phyloP scores from a whole-genome alignment of 2,888 invertebrate species.

The Parapristionchus giblindavisi region DNA sequence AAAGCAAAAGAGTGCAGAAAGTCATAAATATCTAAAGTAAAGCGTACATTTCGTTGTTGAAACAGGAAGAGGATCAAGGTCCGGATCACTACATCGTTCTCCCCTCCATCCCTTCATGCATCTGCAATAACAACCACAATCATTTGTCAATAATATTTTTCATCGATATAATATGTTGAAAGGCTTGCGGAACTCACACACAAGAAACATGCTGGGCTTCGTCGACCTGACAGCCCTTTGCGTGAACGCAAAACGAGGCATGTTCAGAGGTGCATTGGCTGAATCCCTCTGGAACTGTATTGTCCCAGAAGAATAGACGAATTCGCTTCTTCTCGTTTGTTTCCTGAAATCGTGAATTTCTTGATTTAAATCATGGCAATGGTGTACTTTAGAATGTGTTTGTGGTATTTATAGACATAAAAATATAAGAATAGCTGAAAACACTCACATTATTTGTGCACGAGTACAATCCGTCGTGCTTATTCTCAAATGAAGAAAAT shows the following conservation, averaged over 20 bases:
- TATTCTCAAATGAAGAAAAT: not conserved
- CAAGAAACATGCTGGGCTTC: not conserved
- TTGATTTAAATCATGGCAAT: too few relatives aligned
- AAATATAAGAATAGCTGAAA: too few relatives aligned
- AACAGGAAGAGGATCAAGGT: not conserved
- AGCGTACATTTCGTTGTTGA: not conserved
- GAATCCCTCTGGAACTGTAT: slow-evolving; percentile 3
- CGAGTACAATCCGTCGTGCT: not conserved
- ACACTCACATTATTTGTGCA: not conserved
- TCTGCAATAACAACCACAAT: too few relatives aligned
- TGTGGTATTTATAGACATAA: too few relatives aligned
- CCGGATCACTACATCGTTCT: not conserved
- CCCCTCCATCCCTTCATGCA: slow-evolving; percentile 36
- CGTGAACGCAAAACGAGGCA: slow-evolving; percentile 2
- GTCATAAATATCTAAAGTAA: too few relatives aligned
- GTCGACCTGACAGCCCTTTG: slow-evolving; percentile 5
- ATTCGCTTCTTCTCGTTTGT: slow-evolving; percentile 21
- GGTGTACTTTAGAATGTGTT: too few relatives aligned
- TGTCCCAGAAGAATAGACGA: slow-evolving; percentile 32
- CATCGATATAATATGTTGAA: not conserved
- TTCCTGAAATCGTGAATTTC: slow-evolving; percentile 12
- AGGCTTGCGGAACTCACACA: slow-evolving; percentile 20
- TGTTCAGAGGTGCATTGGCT: slow-evolving; percentile 11
- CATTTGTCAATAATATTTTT: too few relatives aligned
- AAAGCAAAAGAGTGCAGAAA: too few relatives aligned